phyloP scores from a whole-genome alignment of 2,888 invertebrate species.

The Seladonia tumulorum region DNA sequence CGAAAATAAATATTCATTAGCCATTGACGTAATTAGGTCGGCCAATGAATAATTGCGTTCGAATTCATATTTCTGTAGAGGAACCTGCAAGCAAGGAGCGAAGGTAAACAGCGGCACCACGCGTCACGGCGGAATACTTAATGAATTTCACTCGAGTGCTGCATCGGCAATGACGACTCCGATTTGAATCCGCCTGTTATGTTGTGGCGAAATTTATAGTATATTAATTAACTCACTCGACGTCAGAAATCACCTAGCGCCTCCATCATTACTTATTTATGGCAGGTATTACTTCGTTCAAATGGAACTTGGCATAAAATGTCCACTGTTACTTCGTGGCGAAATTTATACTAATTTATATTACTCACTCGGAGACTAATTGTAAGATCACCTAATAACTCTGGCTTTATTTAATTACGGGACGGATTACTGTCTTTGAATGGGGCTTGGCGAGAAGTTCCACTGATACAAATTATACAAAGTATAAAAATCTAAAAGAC shows the following conservation, averaged over 20 bases:
- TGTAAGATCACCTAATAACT: background rate
- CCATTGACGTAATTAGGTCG: conserved; percentile 12
- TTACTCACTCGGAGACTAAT: background rate
- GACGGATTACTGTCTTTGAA: no score
- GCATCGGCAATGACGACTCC: conserved; percentile 8
- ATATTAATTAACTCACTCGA: background rate
- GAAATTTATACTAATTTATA: background rate
- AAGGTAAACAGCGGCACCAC: background rate
- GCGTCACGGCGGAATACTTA: conserved; percentile 1
- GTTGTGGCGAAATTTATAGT: background rate
- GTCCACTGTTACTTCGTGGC: background rate
- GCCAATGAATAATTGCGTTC: background rate
- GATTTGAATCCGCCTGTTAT: conserved; percentile 7
- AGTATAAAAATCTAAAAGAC: no score
- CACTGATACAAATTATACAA: no score
- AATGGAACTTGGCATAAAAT: background rate
- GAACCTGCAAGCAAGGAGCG: conserved; percentile 8
- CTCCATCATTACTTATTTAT: background rate
- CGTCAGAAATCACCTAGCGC: background rate
- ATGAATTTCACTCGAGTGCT: background rate
- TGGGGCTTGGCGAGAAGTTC: no score
- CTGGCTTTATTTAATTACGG: background rate
- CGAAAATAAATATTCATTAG: conserved; percentile 7
- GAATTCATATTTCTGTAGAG: conserved; percentile 2
- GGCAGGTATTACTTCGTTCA: background rate